Evolutionary conservation across 2,113 vertebrate species (phyloP).

Genomic region (Dunckerocampus dactyliophorus): DNA sequence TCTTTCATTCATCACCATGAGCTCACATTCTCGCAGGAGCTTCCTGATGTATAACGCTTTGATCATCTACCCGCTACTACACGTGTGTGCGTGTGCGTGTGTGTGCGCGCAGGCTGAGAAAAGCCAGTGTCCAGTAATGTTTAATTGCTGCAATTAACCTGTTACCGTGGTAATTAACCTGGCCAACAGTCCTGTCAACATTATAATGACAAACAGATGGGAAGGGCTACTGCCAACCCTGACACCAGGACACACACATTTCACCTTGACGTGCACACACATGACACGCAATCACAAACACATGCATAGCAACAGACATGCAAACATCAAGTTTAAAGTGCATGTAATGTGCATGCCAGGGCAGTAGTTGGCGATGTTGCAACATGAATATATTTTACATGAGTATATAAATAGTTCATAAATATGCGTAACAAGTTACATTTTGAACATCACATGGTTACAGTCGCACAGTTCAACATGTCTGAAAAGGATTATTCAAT

Average conservation of each 20-base stretch:
- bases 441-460: too few species aligned
- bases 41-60: slow-evolving; percentile 43
- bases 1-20: slow-evolving; percentile 50
- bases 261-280: slow-evolving; percentile 10
- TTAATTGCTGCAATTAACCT: slow-evolving; percentile 70
- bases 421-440: too few species aligned
- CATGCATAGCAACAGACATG: not conserved
- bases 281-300: slow-evolving; percentile 5
- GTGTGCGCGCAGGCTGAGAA: slow-evolving; percentile 28
- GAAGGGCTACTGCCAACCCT: slow-evolving; percentile 40
- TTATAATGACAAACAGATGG: slow-evolving; percentile 70
- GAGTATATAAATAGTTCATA: too few species aligned
- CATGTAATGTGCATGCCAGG: too few species aligned
- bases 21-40: slow-evolving; percentile 37
- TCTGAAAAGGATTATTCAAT: too few species aligned
- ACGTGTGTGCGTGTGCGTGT: not conserved
- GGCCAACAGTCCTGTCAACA: slow-evolving; percentile 58
- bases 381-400: too few species aligned
- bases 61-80: slow-evolving; percentile 29
- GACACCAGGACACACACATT: slow-evolving; percentile 31
- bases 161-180: slow-evolving; percentile 63
- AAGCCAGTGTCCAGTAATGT: slow-evolving; percentile 47
- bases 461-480: too few species aligned
- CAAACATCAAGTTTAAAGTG: too few species aligned
- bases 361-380: too few species aligned